Conservation (phyloP, 2,888 invertebrate species). For the Synanthedon andrenaeformis region DNA sequence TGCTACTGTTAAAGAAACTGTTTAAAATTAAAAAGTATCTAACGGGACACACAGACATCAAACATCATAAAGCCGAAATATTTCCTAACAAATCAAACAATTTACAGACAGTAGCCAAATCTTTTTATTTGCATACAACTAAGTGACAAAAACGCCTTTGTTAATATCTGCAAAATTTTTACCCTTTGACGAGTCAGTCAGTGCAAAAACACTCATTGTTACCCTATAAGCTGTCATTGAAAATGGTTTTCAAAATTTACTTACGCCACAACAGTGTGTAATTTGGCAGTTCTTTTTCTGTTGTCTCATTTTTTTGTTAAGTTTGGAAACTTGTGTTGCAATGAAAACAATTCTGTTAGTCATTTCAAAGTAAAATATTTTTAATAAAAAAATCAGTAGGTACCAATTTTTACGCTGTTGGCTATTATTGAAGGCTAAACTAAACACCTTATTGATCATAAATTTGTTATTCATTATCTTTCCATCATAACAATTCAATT, state of each 20-base stretch:
- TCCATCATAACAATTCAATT: too few species aligned
- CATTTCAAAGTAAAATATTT: neutral
- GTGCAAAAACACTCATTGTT: conserved; percentile 31
- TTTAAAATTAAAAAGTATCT: conserved; percentile 27
- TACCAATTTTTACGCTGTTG: too few species aligned
- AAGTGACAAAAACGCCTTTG: conserved; percentile 42
- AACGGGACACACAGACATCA: conserved; percentile 24
- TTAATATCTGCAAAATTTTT: conserved; percentile 40
- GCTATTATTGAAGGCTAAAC: too few species aligned
- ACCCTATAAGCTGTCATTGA: conserved; percentile 1
- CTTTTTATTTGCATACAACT: conserved; percentile 67
- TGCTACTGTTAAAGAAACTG: neutral
- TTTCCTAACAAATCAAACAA: conserved; percentile 37
- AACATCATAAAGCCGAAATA: conserved; percentile 21
- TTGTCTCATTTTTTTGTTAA: neutral
- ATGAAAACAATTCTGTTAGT: neutral
- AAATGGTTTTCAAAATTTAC: neutral
- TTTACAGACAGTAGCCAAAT: conserved; percentile 55
- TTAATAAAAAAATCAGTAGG: neutral
- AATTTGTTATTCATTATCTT: too few species aligned
- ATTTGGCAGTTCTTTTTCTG: conserved; percentile 13
- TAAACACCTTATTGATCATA: too few species aligned
- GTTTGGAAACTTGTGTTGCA: neutral
- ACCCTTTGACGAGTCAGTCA: conserved; percentile 41
- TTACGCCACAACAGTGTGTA: conserved; percentile 6